Conservation (phyloP, 2,113 vertebrate genomes). For the Pterophyllum scalare region DNA sequence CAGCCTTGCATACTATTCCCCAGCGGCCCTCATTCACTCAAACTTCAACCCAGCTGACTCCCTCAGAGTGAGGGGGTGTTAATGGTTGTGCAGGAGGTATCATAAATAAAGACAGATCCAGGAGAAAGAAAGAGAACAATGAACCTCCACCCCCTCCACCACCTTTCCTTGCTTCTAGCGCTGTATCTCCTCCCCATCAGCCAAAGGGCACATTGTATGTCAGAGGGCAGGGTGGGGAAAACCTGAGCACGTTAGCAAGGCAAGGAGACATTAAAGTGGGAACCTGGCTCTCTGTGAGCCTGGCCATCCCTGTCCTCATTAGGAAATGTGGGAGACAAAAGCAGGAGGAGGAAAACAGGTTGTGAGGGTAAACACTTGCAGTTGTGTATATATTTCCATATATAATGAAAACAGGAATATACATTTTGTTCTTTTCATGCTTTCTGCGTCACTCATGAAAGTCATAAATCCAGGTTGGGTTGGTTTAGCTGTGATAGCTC, state of each 20-base stretch:
- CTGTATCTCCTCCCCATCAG: slow-evolving; percentile 46
- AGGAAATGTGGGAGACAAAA: slow-evolving; percentile 62
- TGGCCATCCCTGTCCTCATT: slow-evolving; percentile 55
- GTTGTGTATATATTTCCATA: background rate
- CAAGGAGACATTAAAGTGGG: slow-evolving; percentile 71
- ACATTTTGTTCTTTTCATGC: background rate
- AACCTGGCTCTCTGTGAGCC: slow-evolving; percentile 39
- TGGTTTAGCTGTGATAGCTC: slow-evolving; percentile 45
- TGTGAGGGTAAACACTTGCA: background rate
- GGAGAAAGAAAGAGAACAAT: slow-evolving; percentile 63
- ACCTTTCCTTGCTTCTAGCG: slow-evolving; percentile 26
- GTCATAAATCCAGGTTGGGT: slow-evolving; percentile 48
- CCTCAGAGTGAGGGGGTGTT: slow-evolving; percentile 53
- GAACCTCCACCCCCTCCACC: slow-evolving; percentile 23
- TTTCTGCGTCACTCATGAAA: background rate
- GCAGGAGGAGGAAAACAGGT: slow-evolving; percentile 31
- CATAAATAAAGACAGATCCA: slow-evolving; percentile 75
- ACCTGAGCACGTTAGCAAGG: slow-evolving; percentile 64
- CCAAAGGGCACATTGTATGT: slow-evolving; percentile 75
- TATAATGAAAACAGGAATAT: slow-evolving; percentile 22
- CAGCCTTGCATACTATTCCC: slow-evolving; percentile 35
- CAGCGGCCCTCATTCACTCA: slow-evolving; percentile 60
- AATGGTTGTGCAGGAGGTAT: slow-evolving; percentile 63
- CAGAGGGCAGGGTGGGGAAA: slow-evolving; percentile 60
- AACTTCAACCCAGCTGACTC: slow-evolving; percentile 63